Conservation (phyloP, 1,140 invertebrate species). For the Hesperophylax magnus region DNA sequence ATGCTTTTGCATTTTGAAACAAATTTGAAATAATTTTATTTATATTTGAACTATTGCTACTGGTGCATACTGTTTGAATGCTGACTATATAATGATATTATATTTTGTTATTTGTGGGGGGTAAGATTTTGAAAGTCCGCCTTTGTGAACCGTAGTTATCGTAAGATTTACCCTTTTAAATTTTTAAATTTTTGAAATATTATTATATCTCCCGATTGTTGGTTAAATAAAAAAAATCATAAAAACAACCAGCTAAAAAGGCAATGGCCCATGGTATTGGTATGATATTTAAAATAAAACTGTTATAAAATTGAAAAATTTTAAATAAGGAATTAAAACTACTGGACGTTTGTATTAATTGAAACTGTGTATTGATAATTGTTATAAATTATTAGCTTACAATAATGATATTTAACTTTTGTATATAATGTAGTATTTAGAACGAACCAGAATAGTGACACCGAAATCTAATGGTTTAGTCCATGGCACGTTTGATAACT, state of each 20-base stretch:
- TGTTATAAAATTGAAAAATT: too few relatives aligned
- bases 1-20: conserved; percentile 25
- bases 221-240: not conserved
- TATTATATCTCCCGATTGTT: not conserved
- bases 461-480: conserved; percentile 2
- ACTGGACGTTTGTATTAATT: too few relatives aligned
- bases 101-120: conserved; percentile 11
- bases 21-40: conserved; percentile 4
- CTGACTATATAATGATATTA: not conserved
- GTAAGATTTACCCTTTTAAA: not conserved
- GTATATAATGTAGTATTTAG: conserved; percentile 4
- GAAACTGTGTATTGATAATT: too few relatives aligned
- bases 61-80: not conserved
- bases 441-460: not conserved
- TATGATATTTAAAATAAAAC: too few relatives aligned
- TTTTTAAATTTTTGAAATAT: not conserved
- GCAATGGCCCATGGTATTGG: conserved; percentile 1
- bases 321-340: too few relatives aligned
- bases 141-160: not conserved
- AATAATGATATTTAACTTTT: not conserved
- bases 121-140: not conserved
- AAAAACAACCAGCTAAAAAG: conserved; percentile 16
- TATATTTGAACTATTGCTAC: not conserved
- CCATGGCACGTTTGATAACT: conserved; percentile 15
- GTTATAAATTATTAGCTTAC: too few relatives aligned